These are phyloP conservation scores for Frankliniella intonsa DNA, from an alignment of 2,888 invertebrate species.

Conservation along the genomic window DNA sequence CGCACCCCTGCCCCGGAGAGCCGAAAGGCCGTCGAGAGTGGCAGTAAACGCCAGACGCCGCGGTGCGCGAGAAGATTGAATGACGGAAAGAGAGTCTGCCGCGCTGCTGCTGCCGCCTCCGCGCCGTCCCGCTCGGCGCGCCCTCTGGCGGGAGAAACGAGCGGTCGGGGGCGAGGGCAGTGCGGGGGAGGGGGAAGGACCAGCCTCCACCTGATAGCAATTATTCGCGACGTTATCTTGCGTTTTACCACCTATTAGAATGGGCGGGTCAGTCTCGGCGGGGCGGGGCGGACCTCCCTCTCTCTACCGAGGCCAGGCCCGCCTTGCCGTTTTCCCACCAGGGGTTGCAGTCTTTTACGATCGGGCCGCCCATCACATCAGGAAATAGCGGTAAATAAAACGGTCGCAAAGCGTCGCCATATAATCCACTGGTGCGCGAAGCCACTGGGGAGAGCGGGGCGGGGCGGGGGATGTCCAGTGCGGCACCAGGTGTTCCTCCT, in stretches of 20 bases:
- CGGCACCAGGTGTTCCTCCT: too few relatives aligned
- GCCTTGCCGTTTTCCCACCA: neutral
- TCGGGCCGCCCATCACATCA: constrained; percentile 18
- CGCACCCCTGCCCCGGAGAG: neutral
- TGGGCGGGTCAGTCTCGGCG: neutral
- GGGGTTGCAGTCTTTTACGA: constrained; percentile 11
- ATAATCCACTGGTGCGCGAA: neutral
- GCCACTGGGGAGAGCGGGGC: neutral
- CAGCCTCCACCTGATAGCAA: neutral
- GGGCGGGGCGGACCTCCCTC: neutral
- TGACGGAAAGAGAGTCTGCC: neutral
- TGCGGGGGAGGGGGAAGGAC: neutral
- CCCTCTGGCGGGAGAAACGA: too few relatives aligned
- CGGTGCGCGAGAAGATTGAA: neutral
- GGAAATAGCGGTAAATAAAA: constrained; percentile 27
- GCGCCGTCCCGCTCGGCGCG: neutral
- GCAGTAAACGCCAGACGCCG: constrained; percentile 6
- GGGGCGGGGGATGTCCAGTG: neutral
- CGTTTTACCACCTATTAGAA: constrained; percentile 20
- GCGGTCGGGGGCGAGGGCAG: neutral
- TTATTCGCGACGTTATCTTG: constrained; percentile 17
- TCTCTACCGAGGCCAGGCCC: neutral
- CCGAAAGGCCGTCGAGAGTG: neutral
- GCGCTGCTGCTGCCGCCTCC: neutral
- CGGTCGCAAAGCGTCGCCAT: neutral